Base-by-base conservation (phyloP, 2,888 invertebrate species). In the Phrixothrix hirtus region DNA sequence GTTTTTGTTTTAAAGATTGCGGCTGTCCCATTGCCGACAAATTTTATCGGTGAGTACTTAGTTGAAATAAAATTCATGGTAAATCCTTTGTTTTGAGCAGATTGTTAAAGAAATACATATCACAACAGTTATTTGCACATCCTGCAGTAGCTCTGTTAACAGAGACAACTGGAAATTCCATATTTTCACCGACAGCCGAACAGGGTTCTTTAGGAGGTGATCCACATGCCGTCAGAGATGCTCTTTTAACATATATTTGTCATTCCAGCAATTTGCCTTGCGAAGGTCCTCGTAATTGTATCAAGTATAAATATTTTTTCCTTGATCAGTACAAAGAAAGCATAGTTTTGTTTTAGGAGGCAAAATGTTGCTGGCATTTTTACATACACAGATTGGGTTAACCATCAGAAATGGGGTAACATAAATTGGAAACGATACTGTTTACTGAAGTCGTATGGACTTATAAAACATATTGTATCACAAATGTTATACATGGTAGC, bases 1-100 rank as follows among this genome's bases (percentile, higher is more conserved):
- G 88, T 41, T 93, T 92, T 75, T 94, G 93, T 76, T 91, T 90
- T 72, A 79, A 86, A 1, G 89, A 91, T 65, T 95, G 95, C 76
- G 88, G 87, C 0, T 95, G 94, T 71, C 80, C 83, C 0, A 81
- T 84, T 2, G 83, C 85, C 7, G 86, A 87, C 42, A 77, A 79
- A 35, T 81, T 85, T 45, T 78, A 79, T 66, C 78, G 75, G 80
- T 79, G 61, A 63, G 64, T 14, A n/a, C 10, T 34, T 14, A 6
- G n/a, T 10, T 64, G 5, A 13, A 9, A 29, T 9, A 6, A n/a
- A n/a, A 2, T n/a, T n/a, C 10, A 29, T 2, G 13, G 7, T 3
- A 34, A 34, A 1, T 1, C 1, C 16, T 11, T 17, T 10, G 2
- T 34, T 14, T 63, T 61, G 76, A 75, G 10, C 79, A 78, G 83